Percentiles rank a stretch among this genome's conserved stretches.
These are phyloP conservation scores for Platysteira castanea DNA, from an alignment of 2,113 vertebrate genomes.

Conservation along the genomic window DNA sequence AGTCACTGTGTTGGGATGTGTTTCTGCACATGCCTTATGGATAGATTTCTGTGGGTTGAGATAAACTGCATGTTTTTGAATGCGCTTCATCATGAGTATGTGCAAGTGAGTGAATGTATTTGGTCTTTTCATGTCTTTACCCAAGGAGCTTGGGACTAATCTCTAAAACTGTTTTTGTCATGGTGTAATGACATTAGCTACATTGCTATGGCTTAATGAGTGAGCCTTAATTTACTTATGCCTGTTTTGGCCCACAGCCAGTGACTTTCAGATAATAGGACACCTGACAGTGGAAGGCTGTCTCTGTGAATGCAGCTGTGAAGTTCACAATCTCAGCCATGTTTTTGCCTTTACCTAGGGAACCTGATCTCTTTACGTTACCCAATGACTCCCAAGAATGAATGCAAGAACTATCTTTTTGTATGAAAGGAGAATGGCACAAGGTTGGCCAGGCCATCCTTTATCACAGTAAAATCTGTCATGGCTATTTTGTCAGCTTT, in stretches of 20 bases:
- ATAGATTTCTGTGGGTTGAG: constrained; percentile 17
- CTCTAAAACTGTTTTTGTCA: background rate
- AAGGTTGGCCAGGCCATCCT: background rate
- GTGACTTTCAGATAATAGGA: background rate
- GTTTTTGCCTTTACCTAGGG: background rate
- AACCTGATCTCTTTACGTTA: background rate
- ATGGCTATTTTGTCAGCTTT: background rate
- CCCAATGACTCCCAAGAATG: background rate
- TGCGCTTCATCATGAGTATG: background rate
- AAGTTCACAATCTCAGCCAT: background rate
- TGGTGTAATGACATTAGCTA: background rate
- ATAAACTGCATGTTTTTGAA: constrained; percentile 39
- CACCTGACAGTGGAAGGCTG: background rate
- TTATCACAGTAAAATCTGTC: background rate
- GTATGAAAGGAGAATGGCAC: background rate
- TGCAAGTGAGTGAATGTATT: background rate
- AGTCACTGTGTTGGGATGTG: constrained; percentile 43
- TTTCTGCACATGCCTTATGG: constrained; percentile 49
- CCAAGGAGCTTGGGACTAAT: background rate
- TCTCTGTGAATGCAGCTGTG: background rate
- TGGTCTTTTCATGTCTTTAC: background rate
- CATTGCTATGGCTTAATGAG: background rate
- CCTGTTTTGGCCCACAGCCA: background rate
- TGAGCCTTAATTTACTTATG: constrained; percentile 1
- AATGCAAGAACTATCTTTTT: background rate